Conservation (phyloP, 2,888 invertebrate genomes). For the Timandra comae region DNA sequence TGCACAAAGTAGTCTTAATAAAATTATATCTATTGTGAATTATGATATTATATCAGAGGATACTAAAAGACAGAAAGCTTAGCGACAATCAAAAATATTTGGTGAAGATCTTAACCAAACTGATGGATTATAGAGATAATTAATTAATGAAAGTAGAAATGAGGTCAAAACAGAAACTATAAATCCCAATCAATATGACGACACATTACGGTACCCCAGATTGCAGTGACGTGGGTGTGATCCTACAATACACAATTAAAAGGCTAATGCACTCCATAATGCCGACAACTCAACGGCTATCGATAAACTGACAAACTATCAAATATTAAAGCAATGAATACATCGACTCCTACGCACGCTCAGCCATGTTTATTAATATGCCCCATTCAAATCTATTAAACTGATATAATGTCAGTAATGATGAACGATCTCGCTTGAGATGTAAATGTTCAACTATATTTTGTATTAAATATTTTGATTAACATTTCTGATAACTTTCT, state of each 20-base stretch:
- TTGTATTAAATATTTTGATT: slow-evolving; percentile 7
- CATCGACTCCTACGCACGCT: slow-evolving; percentile 47
- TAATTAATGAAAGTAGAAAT: too few species aligned
- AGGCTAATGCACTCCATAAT: slow-evolving; percentile 50
- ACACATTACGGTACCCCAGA: slow-evolving; percentile 25
- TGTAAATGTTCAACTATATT: slow-evolving; percentile 9
- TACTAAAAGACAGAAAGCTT: too few species aligned
- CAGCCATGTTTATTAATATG: slow-evolving; percentile 37
- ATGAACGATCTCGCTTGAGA: slow-evolving; percentile 18
- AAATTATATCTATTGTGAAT: too few species aligned
- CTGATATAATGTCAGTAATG: slow-evolving; percentile 48
- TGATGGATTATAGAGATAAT: too few species aligned
- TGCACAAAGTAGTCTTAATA: too few species aligned
- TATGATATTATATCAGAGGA: too few species aligned
- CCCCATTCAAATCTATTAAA: slow-evolving; percentile 44
- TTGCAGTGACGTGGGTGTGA: slow-evolving; percentile 37
- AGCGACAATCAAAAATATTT: too few species aligned
- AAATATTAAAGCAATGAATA: slow-evolving; percentile 37
- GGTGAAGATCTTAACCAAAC: too few species aligned
- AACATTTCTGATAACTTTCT: slow-evolving; percentile 5
- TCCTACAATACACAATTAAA: slow-evolving; percentile 54
- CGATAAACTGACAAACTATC: slow-evolving; percentile 30
- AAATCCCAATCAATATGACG: slow-evolving; percentile 22
- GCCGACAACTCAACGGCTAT: slow-evolving; percentile 27
- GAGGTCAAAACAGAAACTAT: slow-evolving; percentile 6